Percentiles rank a stretch among this genome's conserved stretches.
These are phyloP conservation scores for Myotis daubentonii DNA, from an alignment of 2,797 vertebrate species.

Conservation along the genomic window DNA sequence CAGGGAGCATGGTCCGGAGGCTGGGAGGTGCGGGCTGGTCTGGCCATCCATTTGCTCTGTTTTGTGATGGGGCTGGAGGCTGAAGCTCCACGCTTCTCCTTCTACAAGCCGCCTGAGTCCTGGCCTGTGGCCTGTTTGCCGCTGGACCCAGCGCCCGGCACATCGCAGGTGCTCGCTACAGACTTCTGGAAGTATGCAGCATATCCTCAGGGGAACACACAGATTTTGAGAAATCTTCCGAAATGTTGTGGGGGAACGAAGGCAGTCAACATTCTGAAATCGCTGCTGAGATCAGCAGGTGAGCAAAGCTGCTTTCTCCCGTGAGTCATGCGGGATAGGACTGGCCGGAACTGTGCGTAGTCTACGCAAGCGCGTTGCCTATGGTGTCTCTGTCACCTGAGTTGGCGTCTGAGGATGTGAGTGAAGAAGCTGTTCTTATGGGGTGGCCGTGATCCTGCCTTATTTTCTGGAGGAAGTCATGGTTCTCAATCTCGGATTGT, in stretches of 20 bases:
- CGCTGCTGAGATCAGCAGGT: not conserved
- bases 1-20: not conserved
- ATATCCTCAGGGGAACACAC: not conserved
- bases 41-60: not conserved
- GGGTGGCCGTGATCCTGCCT: not conserved
- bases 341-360: not conserved
- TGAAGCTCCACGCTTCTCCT: not conserved
- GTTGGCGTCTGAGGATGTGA: not conserved
- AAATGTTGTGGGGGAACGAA: not conserved
- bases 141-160: not conserved
- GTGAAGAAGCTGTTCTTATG: not conserved
- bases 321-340: not conserved
- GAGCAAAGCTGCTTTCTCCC: not conserved
- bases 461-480: not conserved
- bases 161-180: not conserved
- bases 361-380: not conserved
- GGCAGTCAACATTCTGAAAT: slow-evolving; percentile 51
- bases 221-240: slow-evolving; percentile 36
- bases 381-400: not conserved
- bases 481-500: not conserved
- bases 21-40: not conserved
- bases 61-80: not conserved
- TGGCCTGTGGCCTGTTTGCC: not conserved
- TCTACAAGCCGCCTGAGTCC: not conserved
- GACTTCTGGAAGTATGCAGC: not conserved